Percentiles rank a stretch among this genome's conserved stretches.
phyloP scores from a whole-genome alignment of 2,888 invertebrate species.

The Apodemia hepburni region DNA sequence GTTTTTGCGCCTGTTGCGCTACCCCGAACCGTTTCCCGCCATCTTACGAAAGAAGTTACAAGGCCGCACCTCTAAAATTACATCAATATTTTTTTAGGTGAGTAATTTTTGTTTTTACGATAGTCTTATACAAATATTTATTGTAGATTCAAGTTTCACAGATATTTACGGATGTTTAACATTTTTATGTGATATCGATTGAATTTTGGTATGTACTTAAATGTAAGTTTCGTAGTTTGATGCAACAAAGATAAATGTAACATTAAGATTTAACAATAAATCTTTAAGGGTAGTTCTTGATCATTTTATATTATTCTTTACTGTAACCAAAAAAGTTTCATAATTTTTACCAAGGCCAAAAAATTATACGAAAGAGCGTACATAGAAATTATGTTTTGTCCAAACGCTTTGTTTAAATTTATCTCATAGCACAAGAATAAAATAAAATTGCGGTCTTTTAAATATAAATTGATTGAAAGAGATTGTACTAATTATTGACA shows the following conservation, averaged over 20 bases:
- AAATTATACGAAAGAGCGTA: no score
- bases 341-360: no score
- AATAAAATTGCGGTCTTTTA: no score
- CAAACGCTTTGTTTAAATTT: no score
- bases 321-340: no score
- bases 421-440: no score
- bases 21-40: slow-evolving; percentile 34
- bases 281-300: not conserved
- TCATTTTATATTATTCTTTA: no score
- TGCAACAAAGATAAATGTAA: not conserved
- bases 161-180: not conserved
- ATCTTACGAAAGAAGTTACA: slow-evolving; percentile 28
- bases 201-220: not conserved
- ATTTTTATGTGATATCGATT: not conserved
- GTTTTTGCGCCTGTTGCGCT: slow-evolving; percentile 52
- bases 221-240: not conserved
- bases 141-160: not conserved
- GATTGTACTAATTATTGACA: no score
- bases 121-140: not conserved
- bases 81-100: slow-evolving; percentile 48
- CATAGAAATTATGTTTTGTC: no score
- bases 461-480: no score
- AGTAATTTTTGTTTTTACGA: slow-evolving; percentile 46
- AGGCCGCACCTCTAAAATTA: slow-evolving; percentile 45
- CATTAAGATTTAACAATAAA: not conserved